Percentiles rank a stretch among this genome's conserved stretches.
phyloP scores from a whole-genome alignment of 2,797 vertebrate species.

The Naso thynnoides region DNA sequence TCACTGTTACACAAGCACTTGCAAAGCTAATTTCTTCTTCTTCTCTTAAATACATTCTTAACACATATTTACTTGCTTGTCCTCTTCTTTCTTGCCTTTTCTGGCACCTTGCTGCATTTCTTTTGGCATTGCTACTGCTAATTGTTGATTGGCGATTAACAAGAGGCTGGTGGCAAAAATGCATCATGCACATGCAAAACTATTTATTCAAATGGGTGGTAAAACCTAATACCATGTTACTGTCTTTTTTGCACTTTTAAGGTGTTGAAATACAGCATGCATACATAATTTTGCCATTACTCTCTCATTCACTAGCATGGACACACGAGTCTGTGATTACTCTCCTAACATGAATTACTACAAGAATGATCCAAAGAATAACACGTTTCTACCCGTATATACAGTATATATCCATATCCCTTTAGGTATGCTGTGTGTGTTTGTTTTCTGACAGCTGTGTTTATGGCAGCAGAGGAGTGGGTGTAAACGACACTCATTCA shows the following conservation, averaged over 20 bases:
- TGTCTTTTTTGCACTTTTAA: background rate
- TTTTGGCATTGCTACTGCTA: background rate
- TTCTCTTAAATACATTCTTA: background rate
- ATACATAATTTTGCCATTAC: background rate
- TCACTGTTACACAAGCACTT: background rate
- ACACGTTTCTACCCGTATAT: background rate
- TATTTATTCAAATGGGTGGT: background rate
- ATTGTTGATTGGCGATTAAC: background rate
- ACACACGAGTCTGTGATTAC: conserved; percentile 14
- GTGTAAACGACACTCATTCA: conserved; percentile 47
- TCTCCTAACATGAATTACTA: conserved; percentile 32
- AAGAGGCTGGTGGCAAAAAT: background rate
- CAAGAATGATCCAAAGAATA: conserved; percentile 19
- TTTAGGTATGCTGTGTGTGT: conserved; percentile 14
- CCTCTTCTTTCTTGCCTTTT: background rate
- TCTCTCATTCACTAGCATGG: background rate
- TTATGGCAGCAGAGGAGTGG: conserved; percentile 37
- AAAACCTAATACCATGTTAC: background rate
- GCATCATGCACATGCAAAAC: background rate
- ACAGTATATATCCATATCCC: background rate
- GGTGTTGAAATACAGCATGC: background rate
- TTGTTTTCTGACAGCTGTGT: conserved; percentile 36
- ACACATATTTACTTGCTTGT: background rate
- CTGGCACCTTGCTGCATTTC: background rate
- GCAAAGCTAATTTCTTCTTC: background rate